A percentile compares a stretch with the other conserved stretches of the same genome.
Conservation (phyloP, 1,140 invertebrate genomes). For the Myzus persicae region DNA sequence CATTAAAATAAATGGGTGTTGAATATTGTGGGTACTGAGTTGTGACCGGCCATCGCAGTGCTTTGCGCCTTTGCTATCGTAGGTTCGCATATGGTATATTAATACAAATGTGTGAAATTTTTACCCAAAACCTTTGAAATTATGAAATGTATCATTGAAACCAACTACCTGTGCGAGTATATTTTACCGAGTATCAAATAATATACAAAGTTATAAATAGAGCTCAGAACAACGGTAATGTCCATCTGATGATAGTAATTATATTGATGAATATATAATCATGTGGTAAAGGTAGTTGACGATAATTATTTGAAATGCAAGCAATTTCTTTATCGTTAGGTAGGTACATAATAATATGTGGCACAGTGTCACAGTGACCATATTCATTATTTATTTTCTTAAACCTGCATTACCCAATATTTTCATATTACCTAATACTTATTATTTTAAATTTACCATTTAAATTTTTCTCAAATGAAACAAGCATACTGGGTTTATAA, state of each 20-base stretch:
- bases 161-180: not conserved
- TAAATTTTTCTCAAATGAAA: not conserved
- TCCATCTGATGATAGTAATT: not conserved
- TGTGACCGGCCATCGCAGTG: not conserved
- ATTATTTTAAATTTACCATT: not conserved
- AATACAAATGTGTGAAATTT: not conserved
- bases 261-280: not conserved
- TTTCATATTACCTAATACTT: not conserved
- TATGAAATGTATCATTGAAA: not conserved
- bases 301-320: not conserved
- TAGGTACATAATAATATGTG: not conserved
- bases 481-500: not conserved
- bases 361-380: not conserved
- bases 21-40: not conserved
- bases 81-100: too few species aligned
- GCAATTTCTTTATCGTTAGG: not conserved
- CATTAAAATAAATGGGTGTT: not conserved
- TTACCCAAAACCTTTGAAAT: not conserved
- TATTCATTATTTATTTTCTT: not conserved
- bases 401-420: not conserved
- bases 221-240: not conserved
- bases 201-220: not conserved
- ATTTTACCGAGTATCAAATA: not conserved
- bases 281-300: not conserved
- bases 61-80: too few species aligned